Evolutionary conservation across 2,113 vertebrate species (phyloP), one percentile per base, ranked within the genome.

Genomic region (Pelmatolapia mariae): DNA sequence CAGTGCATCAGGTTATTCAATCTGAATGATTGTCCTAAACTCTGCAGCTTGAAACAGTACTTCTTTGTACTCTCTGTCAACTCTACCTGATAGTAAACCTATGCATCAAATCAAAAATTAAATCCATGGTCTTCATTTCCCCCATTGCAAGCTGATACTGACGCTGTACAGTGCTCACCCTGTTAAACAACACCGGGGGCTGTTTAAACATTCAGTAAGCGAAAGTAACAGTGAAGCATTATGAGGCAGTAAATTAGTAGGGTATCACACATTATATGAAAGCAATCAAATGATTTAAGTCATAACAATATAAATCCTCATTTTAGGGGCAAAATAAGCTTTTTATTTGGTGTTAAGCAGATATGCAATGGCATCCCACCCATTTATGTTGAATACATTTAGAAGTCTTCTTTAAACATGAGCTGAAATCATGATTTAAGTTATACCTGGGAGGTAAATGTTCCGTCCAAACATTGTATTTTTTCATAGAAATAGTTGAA

Each of bases 151-250:
- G 38, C 12, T 12, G 93, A 95, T 78, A 81, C 89, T 33, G 40
- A 81, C 5, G 1, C 79, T 15, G 40, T 6, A 13, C 54, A 13
- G 31, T 3, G 80, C 36, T 53, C 26, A 2, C 40, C 53, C 2
- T 45, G 89, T 93, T 45, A 92, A 86, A 81, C 83, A 79, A 90
- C 91, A 88, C 88, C 89, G 10, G 29, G n/a, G 53, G 68, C 92
- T 88, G 73, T 89, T 95, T 87, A 94, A 95, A 95, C 92, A 92
- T 93, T 94, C 88, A 95, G 87, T 81, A 82, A 87, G 92, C 85
- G 89, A 94, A 87, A 92, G 94, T 68, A 86, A 90, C 83, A 68
- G 71, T 29, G 82, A 86, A 50, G 80, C 26, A 50, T 89, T 57
- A 66, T 3, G 61, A 36, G 18, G 22, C 33, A 47, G 68, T 40